Percentiles rank a stretch among this genome's conserved stretches.
These are phyloP conservation scores for Aegotheles bennettii DNA, from an alignment of 2,113 vertebrate genomes.

Conservation along the genomic window DNA sequence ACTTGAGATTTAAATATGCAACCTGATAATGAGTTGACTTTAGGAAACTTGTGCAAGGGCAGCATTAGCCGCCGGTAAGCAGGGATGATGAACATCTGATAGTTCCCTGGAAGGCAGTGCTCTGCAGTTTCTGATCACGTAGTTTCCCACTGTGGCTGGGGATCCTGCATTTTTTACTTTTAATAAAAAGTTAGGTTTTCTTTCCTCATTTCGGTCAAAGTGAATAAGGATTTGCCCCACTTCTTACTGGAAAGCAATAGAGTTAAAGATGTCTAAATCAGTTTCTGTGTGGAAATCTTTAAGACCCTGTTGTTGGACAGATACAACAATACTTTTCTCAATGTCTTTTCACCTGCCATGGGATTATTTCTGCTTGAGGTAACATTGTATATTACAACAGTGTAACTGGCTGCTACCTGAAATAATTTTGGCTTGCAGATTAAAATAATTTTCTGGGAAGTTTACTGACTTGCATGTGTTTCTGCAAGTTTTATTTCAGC, in stretches of 20 bases:
- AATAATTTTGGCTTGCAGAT: background rate
- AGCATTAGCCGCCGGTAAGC: accelerated
- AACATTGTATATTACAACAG: background rate
- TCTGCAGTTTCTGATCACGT: background rate
- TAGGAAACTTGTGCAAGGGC: background rate
- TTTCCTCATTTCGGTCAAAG: background rate
- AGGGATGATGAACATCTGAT: background rate
- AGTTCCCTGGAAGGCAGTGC: background rate
- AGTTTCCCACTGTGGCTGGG: background rate
- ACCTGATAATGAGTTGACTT: background rate
- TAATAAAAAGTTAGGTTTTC: background rate
- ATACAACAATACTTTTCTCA: background rate
- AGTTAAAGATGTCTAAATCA: background rate
- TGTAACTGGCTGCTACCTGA: background rate
- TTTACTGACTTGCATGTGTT: background rate
- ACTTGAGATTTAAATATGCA: background rate
- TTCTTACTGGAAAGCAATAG: background rate
- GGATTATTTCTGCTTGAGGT: background rate
- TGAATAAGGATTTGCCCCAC: background rate
- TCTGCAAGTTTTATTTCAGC: background rate
- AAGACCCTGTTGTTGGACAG: background rate
- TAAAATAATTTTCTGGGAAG: background rate
- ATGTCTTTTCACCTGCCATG: background rate
- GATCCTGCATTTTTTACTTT: background rate
- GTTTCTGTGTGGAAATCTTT: background rate